phyloP scores from a whole-genome alignment of 2,888 invertebrate species.

The Harpalus rubripes region DNA sequence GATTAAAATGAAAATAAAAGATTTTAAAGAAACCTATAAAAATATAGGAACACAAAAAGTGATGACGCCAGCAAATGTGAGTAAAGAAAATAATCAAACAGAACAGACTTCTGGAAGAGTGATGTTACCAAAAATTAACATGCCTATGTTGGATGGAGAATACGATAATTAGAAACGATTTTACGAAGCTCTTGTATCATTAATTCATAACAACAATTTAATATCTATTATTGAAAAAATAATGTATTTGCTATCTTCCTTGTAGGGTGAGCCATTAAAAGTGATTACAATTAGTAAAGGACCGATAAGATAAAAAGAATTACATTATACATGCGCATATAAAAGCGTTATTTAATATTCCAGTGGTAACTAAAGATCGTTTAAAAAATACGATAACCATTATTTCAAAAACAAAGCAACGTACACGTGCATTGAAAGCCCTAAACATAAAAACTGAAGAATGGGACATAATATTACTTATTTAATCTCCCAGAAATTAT shows the following conservation, averaged over 20 bases:
- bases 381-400: conserved; percentile 8
- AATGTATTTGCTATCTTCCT: conserved; percentile 42
- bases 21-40: too few relatives aligned
- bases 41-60: too few relatives aligned
- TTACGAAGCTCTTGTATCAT: too few relatives aligned
- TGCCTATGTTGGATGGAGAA: not conserved
- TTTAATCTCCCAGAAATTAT: too few relatives aligned
- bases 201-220: too few relatives aligned
- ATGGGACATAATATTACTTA: conserved; percentile 45
- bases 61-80: too few relatives aligned
- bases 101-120: conserved; percentile 16
- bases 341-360: conserved; percentile 46
- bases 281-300: conserved; percentile 42
- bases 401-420: conserved; percentile 48
- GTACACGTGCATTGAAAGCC: conserved; percentile 41
- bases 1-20: too few relatives aligned
- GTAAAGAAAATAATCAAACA: not conserved
- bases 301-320: conserved; percentile 49
- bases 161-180: too few relatives aligned
- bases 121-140: not conserved
- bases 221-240: too few relatives aligned
- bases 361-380: not conserved
- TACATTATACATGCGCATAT: conserved; percentile 53
- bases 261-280: conserved; percentile 52
- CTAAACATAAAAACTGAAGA: not conserved